phyloP scores from a whole-genome alignment of 2,797 vertebrate species.

The Sitta carolinensis region DNA sequence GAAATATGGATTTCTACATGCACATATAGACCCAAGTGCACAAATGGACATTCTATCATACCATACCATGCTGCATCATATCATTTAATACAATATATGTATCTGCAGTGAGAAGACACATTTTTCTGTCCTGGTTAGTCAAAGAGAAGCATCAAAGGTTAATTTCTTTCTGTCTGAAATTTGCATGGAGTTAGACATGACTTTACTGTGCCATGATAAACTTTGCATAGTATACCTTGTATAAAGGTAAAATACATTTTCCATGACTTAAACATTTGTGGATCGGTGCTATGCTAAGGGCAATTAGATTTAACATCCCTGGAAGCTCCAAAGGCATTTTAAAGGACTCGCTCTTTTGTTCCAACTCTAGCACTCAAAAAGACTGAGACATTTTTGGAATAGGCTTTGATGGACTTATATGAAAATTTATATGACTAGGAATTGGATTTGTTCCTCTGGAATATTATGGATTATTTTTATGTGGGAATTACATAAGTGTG shows the following conservation, averaged over 20 bases:
- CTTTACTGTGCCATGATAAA: constrained; percentile 70
- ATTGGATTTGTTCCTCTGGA: constrained; percentile 80
- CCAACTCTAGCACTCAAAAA: constrained; percentile 72
- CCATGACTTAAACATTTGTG: constrained; percentile 76
- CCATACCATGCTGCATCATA: background rate
- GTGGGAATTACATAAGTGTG: constrained; percentile 79
- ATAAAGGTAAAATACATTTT: constrained; percentile 76
- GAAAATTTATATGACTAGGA: constrained; percentile 79
- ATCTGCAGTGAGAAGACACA: constrained; percentile 35
- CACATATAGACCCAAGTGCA: background rate
- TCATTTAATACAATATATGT: background rate
- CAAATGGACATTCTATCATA: constrained; percentile 16
- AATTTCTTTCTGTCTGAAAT: constrained; percentile 54
- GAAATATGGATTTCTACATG: background rate
- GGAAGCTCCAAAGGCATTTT: constrained; percentile 75
- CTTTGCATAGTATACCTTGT: constrained; percentile 69
- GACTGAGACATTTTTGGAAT: constrained; percentile 79
- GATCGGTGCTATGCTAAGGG: constrained; percentile 64
- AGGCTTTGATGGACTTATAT: constrained; percentile 78
- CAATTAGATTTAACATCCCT: constrained; percentile 79
- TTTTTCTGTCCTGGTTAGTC: constrained; percentile 61
- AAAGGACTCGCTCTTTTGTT: constrained; percentile 73
- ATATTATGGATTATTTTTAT: constrained; percentile 83
- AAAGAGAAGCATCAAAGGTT: constrained; percentile 52
- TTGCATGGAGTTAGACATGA: constrained; percentile 50